These are phyloP conservation scores for Euschistus heros DNA, from an alignment of 1,140 invertebrate genomes.

Conservation along the genomic window DNA sequence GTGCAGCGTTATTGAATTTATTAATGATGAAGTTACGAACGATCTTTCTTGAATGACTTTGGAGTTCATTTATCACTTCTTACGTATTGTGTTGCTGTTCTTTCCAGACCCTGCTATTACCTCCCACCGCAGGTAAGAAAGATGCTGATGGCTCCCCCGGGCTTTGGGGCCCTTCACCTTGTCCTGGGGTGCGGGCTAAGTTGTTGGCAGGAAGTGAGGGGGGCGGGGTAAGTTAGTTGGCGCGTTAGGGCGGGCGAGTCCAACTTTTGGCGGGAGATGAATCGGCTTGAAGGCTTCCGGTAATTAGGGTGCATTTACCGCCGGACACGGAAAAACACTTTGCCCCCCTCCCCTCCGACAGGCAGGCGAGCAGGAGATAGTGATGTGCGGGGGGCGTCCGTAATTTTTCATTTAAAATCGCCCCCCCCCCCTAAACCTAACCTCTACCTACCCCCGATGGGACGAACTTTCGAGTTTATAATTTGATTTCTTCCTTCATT, in stretches of 20 bases:
- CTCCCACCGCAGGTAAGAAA: not conserved
- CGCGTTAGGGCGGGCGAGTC: not conserved
- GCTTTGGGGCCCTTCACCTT: not conserved
- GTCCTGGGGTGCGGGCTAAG: not conserved
- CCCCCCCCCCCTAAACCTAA: not conserved
- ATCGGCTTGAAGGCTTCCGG: slow-evolving; percentile 1
- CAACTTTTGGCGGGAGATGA: slow-evolving; percentile 8
- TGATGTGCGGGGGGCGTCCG: not conserved
- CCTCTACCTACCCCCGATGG: not conserved
- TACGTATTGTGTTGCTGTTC: too few species aligned
- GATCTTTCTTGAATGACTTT: too few species aligned
- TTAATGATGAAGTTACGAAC: too few species aligned
- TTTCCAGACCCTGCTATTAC: not conserved
- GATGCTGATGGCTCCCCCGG: not conserved
- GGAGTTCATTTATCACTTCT: too few species aligned
- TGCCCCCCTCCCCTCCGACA: not conserved
- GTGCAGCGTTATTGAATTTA: too few species aligned
- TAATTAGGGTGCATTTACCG: slow-evolving; percentile 6
- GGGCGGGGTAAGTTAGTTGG: not conserved
- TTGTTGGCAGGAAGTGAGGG: not conserved
- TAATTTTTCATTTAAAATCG: slow-evolving; percentile 13
- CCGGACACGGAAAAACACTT: slow-evolving; percentile 13
- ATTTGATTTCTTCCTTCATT: slow-evolving; percentile 6
- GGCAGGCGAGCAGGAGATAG: too few species aligned
- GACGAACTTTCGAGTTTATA: not conserved